Evolutionary conservation across 2,797 vertebrate species (phyloP), one percentile per base, ranked within the genome.

Genomic region (Nyctibius grandis): DNA sequence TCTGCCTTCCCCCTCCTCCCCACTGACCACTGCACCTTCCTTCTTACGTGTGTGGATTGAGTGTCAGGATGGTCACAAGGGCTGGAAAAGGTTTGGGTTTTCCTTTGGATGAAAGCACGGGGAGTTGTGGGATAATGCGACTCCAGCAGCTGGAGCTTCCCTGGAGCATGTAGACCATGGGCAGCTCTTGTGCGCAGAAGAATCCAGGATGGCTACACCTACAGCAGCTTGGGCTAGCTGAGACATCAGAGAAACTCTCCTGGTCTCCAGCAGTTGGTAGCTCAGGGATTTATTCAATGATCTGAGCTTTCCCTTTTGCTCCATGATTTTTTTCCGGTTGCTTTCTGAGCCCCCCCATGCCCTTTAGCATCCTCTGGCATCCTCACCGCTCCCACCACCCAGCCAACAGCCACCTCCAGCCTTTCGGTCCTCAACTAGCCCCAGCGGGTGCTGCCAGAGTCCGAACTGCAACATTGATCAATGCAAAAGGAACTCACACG

Each of bases 11-110:
- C 5, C 17, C 17, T 67, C 42, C 42, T 85, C n/a, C 26, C 15
- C 1, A 0, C 9, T 67, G 73, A 42, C n/a, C 26, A 7, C 50
- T 90, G 65, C 20, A 69, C 12, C 56, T 79, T 79, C 77, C 48
- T 57, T 57, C 63, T 48, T 20, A 15, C 0, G 0, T 4, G 18
- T 3, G 1, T 47, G 29, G 9, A 4, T 22, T 0, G 1, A 69
- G 23, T 65, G 44, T 59, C 38, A 34, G 31, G 29, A 51, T 19
- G 33, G 54, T 51, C 25, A 23, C 9, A 15, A 19, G 19, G 54
- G 34, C 29, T 91, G 64, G 38, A 67, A 59, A n/a, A 0, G 1
- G 18, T 72, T n/a, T 2, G 11, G 38, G 56, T 6, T 74, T 54
- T 47, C 51, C 57, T 79, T 45, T 51, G 57, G n/a, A 18, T 65